Base-by-base conservation (phyloP, 1,140 invertebrate species). In the Drosophila trapezifrons region DNA sequence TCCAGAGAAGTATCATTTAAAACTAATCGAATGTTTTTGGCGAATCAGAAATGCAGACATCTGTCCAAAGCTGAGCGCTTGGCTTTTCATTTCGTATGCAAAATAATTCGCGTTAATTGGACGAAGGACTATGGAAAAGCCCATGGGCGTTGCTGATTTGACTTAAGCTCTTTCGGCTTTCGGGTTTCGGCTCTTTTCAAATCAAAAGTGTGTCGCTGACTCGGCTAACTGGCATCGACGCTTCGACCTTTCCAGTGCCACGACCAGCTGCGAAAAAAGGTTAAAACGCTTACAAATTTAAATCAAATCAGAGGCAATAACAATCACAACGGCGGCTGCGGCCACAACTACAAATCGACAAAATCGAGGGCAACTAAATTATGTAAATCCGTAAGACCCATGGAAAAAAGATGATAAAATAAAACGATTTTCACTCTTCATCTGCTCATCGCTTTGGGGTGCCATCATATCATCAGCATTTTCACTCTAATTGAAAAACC, bases 401-500 rank as follows among this genome's bases (percentile, higher is more conserved):
- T 71, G 32, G 51, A 55, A 70, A 62, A 51, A 74, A 70, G 60
- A 64, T 78, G 45, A 65, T 72, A 63, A 71, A 78, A 83, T 78
- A 82, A 87, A 84, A 74, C 81, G 80, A 76, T 89, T 87, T 87
- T 87, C 84, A 84, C 84, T 89, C 69, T 70, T 71, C 69, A 71
- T 49, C 66, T 51, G 49, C 42, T 66, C 76, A 79, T 43, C 69
- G 66, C 65, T 71, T 70, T 67, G 83, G 70, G 79, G 84, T 77
- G 83, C 80, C 80, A 76, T 76, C 73, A 54, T 76, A 85, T 85
- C 83, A 87, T 73, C 83, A 86, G 78, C 84, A 87, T 87, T 87
- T 87, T 87, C 84, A 87, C 84, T 87, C 84, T 87, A 87, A 87
- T 87, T 87, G 84, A 87, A 90, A 87, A 87, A 87, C 84, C 84